Base-by-base conservation (phyloP, 1,140 invertebrate genomes). In the Nymphalis io region DNA sequence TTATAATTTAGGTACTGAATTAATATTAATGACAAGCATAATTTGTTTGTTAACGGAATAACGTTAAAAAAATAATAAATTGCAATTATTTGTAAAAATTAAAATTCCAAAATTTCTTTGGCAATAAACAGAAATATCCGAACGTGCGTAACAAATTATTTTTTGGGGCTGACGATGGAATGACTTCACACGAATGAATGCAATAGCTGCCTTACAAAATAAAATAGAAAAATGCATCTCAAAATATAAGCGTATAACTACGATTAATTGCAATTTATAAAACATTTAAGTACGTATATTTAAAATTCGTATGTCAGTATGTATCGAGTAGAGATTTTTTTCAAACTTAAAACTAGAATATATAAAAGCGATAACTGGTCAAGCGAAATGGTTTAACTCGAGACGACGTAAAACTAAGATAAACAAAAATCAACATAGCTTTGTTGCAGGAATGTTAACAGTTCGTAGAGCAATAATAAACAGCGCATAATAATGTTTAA, bases 371-470 rank as follows among this genome's bases (percentile, higher is more conserved):
- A 85, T 75, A 85, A 85, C 82, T 79, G 85, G 79, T 82, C 81
- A 83, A 86, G 82, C 83, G 82, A 85, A 75, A 81, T 79, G 80
- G 79, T 75, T 76, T 76, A 81, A 84, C 79, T 82, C 76, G 81
- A 80, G 80, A 85, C 81, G 74, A 76, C 75, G 77, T 85, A 86
- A 78, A 90, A 88, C 85, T 88, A 87, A 86, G 66, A 78, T 84
- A 84, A 90, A 87, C 85, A 89, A 89, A 88, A 90, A 79, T 83
- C 88, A 88, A 90, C 88, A 87, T 87, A 89, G 86, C 82, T 83
- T 84, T 79, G 80, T 83, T 85, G 83, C 80, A 85, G 89, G 89
- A 91, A 91, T 91, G 89, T 91, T 87, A 90, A 90, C 83, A 89
- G 83, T 86, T 83, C 80, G 78, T 84, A 83, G 82, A 88, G 82